Evolutionary conservation across 1,140 invertebrate genomes (phyloP).

Genomic region (Agrilus planipennis): DNA sequence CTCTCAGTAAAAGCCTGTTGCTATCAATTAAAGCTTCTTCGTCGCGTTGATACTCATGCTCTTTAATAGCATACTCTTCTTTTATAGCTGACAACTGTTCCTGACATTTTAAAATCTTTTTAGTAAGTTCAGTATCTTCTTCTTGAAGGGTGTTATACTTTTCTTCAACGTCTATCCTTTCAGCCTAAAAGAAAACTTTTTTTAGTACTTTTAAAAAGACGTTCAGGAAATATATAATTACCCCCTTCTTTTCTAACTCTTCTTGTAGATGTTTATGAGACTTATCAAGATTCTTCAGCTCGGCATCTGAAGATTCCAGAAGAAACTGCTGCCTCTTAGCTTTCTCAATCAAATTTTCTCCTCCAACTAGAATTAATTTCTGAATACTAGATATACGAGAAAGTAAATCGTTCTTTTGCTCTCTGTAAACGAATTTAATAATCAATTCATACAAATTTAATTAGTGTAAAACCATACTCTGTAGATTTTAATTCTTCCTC

Average conservation of each 20-base stretch:
- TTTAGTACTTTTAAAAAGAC: too few species aligned
- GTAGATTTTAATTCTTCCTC: conserved; percentile 23
- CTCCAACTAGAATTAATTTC: conserved; percentile 93
- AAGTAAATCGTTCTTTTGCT: conserved; percentile 63
- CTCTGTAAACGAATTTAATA: too few species aligned
- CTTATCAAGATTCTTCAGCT: conserved; percentile 72
- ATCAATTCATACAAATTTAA: too few species aligned
- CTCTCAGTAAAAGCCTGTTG: conserved; percentile 74
- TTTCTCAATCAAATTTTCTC: conserved; percentile 96
- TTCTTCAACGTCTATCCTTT: conserved; percentile 91
- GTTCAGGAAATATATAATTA: conserved; percentile 29
- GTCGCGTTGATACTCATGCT: conserved; percentile 90
- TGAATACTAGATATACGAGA: conserved; percentile 84
- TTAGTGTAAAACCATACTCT: conserved; percentile 19
- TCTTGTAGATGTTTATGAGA: conserved; percentile 75
- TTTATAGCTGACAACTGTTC: conserved; percentile 70
- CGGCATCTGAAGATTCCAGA: conserved; percentile 79
- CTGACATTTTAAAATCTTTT: conserved; percentile 85
- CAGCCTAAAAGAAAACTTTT: conserved; percentile 49
- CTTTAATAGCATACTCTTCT: conserved; percentile 76
- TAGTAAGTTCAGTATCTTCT: conserved; percentile 81
- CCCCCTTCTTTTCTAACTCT: conserved; percentile 76
- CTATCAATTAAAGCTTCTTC: conserved; percentile 93
- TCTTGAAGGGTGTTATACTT: conserved; percentile 90
- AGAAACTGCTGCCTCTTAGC: conserved; percentile 84